These are phyloP conservation scores for Bacillus rossius DNA, from an alignment of 1,140 invertebrate genomes.

Conservation along the genomic window DNA sequence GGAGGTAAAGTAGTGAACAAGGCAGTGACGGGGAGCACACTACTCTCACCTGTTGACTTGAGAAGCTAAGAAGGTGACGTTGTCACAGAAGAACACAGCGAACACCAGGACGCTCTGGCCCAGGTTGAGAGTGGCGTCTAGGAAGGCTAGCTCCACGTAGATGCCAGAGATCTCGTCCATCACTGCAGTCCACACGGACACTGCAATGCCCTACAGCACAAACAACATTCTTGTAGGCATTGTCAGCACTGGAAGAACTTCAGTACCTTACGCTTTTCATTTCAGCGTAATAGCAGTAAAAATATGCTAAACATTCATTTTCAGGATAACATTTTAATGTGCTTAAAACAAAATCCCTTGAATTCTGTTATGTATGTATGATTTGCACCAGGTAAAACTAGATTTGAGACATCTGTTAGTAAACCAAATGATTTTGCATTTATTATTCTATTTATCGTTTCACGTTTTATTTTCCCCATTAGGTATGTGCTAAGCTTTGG, in stretches of 20 bases:
- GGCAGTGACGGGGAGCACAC: no score
- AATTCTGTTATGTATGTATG: no score
- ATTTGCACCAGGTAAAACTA: no score
- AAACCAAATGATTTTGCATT: no score
- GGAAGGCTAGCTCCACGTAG: conserved; percentile 85
- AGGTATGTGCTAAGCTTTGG: no score
- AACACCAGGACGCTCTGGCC: conserved; percentile 83
- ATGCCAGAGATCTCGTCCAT: conserved; percentile 82
- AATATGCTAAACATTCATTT: not conserved
- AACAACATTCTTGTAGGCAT: not conserved
- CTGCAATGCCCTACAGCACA: conserved; percentile 67
- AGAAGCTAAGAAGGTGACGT: conserved; percentile 62
- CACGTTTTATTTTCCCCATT: no score
- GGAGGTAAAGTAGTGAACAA: no score
- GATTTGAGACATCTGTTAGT: no score
- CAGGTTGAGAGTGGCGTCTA: conserved; percentile 84
- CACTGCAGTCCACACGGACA: conserved; percentile 81
- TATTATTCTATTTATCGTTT: no score
- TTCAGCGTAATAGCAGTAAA: not conserved
- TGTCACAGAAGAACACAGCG: conserved; percentile 79
- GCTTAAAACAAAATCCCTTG: not conserved
- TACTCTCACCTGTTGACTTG: conserved; percentile 45
- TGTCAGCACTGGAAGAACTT: not conserved
- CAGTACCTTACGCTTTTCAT: not conserved
- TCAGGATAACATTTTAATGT: not conserved